phyloP scores from a whole-genome alignment of 2,113 vertebrate species.

The Isurus oxyrinchus region DNA sequence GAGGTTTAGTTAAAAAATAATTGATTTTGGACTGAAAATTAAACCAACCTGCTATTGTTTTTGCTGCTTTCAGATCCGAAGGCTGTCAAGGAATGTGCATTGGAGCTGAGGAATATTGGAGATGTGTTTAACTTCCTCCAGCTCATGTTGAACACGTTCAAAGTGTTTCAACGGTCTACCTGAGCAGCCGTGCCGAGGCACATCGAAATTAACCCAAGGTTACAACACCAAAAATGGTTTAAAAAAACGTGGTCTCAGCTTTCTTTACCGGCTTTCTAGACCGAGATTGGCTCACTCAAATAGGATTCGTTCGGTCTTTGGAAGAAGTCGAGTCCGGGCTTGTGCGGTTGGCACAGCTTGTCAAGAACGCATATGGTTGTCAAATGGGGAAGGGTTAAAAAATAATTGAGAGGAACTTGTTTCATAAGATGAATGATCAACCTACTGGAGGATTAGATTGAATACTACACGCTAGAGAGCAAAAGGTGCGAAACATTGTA shows the following conservation, averaged over 20 bases:
- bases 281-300: neutral
- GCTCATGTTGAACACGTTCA: neutral
- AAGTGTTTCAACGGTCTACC: neutral
- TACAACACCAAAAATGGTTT: neutral
- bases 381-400: neutral
- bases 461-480: neutral
- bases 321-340: neutral
- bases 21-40: neutral
- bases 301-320: neutral
- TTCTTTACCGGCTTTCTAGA: neutral
- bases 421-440: neutral
- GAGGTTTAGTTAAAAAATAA: neutral
- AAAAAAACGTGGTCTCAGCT: neutral
- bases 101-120: slow-evolving; percentile 53
- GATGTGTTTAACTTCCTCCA: slow-evolving; percentile 47
- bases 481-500: neutral
- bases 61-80: slow-evolving; percentile 45
- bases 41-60: neutral
- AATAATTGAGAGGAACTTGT: neutral
- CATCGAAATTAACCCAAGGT: neutral
- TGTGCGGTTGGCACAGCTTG: neutral
- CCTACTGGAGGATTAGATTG: neutral
- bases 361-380: neutral
- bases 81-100: slow-evolving; percentile 46
- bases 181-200: neutral